phyloP scores from a whole-genome alignment of 2,797 vertebrate species.

The Buphagus erythrorhynchus region DNA sequence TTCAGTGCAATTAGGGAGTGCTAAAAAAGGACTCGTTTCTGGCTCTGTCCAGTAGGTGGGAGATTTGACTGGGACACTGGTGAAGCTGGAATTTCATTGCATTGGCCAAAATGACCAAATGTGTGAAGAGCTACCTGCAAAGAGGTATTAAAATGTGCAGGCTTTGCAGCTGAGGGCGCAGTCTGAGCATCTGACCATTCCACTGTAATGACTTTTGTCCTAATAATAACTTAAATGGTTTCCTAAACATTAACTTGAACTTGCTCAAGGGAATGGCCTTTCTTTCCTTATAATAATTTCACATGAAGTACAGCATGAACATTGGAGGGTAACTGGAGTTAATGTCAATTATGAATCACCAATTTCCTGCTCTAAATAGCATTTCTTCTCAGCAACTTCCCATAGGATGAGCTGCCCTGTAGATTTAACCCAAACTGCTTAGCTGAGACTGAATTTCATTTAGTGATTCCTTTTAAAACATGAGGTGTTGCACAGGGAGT shows the following conservation, averaged over 20 bases:
- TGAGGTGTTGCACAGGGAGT: neutral
- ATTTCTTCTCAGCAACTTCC: constrained; percentile 11
- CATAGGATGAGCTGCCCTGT: neutral
- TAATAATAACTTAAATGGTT: constrained; percentile 47
- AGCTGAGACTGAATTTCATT: neutral
- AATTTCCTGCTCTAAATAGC: constrained; percentile 53
- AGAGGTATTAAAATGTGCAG: neutral
- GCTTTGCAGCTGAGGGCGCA: neutral
- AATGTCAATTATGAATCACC: constrained; percentile 62
- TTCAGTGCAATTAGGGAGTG: neutral
- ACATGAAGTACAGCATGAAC: constrained; percentile 43
- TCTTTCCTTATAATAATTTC: constrained; percentile 44
- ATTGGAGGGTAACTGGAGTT: constrained; percentile 40
- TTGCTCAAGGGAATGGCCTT: constrained; percentile 61
- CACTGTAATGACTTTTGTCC: constrained; percentile 18
- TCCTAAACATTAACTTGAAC: constrained; percentile 67
- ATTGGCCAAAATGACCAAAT: neutral
- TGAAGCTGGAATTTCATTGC: neutral
- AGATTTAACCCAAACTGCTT: neutral
- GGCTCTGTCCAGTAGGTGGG: neutral
- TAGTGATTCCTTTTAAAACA: neutral
- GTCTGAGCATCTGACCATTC: constrained; percentile 11
- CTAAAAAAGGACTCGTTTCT: neutral
- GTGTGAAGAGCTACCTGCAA: neutral
- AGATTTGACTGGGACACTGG: neutral